Evolutionary conservation across 2,113 vertebrate species (phyloP).

Genomic region (Proteles cristata): DNA sequence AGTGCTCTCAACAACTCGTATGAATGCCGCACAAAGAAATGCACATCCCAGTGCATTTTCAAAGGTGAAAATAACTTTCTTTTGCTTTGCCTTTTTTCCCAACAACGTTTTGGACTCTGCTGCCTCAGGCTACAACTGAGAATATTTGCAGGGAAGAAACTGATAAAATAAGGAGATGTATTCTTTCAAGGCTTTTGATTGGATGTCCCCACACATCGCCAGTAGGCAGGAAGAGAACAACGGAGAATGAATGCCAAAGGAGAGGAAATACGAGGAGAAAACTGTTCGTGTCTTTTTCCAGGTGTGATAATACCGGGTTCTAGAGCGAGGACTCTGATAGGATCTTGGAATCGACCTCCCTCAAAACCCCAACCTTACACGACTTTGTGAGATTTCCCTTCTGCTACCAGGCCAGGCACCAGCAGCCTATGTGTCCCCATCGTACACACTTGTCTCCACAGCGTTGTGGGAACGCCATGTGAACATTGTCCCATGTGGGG

Average conservation of each 20-base stretch:
- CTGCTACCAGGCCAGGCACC: accelerated
- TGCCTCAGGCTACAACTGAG: neutral
- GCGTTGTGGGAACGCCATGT: accelerated
- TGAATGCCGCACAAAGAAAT: neutral
- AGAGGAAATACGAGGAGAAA: accelerated
- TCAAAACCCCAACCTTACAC: neutral
- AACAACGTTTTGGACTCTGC: neutral
- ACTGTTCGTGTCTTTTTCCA: too few relatives aligned
- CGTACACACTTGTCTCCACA: accelerated
- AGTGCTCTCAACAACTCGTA: accelerated
- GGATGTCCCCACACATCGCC: neutral
- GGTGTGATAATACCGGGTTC: accelerated
- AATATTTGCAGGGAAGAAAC: neutral
- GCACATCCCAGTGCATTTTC: too few relatives aligned
- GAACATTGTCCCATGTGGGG: neutral
- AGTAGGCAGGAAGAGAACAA: neutral
- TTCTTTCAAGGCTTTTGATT: neutral
- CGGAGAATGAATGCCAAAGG: neutral
- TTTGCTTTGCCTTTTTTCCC: neutral
- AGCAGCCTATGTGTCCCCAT: accelerated
- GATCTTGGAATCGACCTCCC: neutral
- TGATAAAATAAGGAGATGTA: neutral
- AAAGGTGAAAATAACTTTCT: neutral
- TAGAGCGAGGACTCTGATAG: neutral
- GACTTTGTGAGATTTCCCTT: accelerated